phyloP scores from a whole-genome alignment of 2,113 vertebrate genomes.

The Hemichromis elongatus region DNA sequence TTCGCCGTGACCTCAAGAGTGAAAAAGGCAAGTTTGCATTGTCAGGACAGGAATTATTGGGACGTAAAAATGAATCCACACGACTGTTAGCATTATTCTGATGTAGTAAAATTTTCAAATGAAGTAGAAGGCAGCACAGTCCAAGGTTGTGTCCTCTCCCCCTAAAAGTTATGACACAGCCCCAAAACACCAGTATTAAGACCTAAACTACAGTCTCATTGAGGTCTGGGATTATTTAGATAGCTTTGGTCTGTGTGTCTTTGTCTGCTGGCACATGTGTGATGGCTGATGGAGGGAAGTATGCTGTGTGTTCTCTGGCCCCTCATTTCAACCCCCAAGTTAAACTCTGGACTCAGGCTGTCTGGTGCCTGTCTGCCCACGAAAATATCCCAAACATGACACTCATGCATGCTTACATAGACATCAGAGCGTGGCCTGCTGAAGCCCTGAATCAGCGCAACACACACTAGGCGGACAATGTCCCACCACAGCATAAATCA shows the following conservation, averaged over 20 bases:
- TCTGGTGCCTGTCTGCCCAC: slow-evolving; percentile 57
- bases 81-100: background rate
- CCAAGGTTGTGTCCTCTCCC: background rate
- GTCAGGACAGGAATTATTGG: background rate
- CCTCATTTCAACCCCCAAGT: slow-evolving; percentile 10
- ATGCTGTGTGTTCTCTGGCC: background rate
- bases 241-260: background rate
- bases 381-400: slow-evolving; percentile 33
- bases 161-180: background rate
- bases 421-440: slow-evolving; percentile 25
- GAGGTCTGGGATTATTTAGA: slow-evolving; percentile 17
- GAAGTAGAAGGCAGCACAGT: background rate
- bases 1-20: slow-evolving; percentile 6
- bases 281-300: background rate
- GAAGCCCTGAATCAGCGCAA: slow-evolving; percentile 31
- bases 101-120: background rate
- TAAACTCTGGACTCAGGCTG: slow-evolving; percentile 39
- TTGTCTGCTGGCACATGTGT: background rate
- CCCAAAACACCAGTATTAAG: slow-evolving; percentile 15
- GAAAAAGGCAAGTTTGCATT: background rate
- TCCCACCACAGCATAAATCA: slow-evolving; percentile 59
- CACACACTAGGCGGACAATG: background rate
- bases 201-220: background rate
- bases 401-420: slow-evolving; percentile 36
- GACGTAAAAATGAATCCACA: background rate